Evolutionary conservation across 2,888 invertebrate genomes (phyloP).

Genomic region (Criorhina ranunculi): DNA sequence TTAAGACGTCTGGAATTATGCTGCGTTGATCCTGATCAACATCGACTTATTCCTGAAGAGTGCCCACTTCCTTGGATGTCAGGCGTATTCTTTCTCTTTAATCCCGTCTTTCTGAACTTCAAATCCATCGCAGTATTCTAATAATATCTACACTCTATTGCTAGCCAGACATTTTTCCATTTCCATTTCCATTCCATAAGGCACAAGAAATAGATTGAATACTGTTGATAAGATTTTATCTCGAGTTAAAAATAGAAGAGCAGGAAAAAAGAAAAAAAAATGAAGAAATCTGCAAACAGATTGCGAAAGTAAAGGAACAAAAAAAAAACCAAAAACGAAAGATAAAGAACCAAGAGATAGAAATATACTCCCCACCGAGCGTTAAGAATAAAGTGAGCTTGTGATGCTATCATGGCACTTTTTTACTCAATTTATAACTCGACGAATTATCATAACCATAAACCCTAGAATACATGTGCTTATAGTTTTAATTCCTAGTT

Average conservation of each 20-base stretch:
- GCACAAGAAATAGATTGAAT: constrained; percentile 61
- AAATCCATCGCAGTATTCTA: not conserved
- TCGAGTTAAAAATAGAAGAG: constrained; percentile 60
- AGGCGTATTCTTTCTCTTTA: too few species aligned
- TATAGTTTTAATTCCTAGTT: constrained; percentile 38
- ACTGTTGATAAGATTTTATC: constrained; percentile 70
- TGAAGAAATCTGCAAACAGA: constrained; percentile 22
- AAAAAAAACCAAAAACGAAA: constrained; percentile 8
- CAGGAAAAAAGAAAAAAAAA: not conserved
- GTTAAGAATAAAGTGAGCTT: constrained; percentile 25
- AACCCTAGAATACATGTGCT: constrained; percentile 62
- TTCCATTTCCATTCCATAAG: constrained; percentile 29
- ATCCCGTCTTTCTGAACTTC: not conserved
- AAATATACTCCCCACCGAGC: constrained; percentile 34
- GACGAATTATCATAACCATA: constrained; percentile 64
- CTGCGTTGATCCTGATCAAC: too few species aligned
- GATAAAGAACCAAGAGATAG: constrained; percentile 31
- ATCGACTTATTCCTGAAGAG: too few species aligned
- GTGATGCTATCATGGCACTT: constrained; percentile 60
- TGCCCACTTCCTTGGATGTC: too few species aligned
- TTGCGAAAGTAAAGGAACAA: constrained; percentile 14
- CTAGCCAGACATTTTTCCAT: constrained; percentile 8
- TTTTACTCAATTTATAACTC: constrained; percentile 54
- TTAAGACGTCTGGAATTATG: too few species aligned
- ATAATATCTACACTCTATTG: not conserved